A percentile compares a stretch with the other conserved stretches of the same genome.
Evolutionary conservation across 2,888 invertebrate species (phyloP).

Genomic region (Cacoxenus indagator): DNA sequence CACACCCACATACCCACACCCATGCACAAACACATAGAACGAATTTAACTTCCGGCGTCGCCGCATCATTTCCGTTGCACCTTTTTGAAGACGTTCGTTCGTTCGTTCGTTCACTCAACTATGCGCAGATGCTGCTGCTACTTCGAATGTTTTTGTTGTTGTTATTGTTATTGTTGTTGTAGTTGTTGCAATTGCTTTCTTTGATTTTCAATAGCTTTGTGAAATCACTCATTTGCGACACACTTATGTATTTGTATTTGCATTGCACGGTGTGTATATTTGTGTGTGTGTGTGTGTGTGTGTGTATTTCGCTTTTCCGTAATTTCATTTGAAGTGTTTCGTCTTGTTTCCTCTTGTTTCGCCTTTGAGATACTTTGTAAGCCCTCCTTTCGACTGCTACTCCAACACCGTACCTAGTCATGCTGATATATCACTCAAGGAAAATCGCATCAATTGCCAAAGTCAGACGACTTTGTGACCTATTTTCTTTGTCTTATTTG

Average conservation of each 20-base stretch:
- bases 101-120: neutral
- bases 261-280: neutral
- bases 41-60: conserved; percentile 56
- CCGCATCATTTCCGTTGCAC: conserved; percentile 57
- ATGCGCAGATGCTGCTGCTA: conserved; percentile 5
- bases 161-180: neutral
- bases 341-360: neutral
- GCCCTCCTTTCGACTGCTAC: conserved; percentile 51
- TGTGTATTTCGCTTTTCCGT: neutral
- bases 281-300: neutral
- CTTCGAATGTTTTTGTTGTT: neutral
- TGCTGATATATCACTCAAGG: too few species aligned
- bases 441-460: conserved; percentile 10
- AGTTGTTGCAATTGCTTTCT: neutral
- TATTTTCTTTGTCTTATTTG: conserved; percentile 24
- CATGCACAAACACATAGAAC: conserved; percentile 25
- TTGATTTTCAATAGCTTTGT: conserved; percentile 2
- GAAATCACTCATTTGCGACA: conserved; percentile 3
- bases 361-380: neutral
- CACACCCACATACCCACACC: neutral
- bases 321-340: conserved; percentile 7
- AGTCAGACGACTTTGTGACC: conserved; percentile 38
- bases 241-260: neutral
- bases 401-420: too few species aligned
- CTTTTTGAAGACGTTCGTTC: too few species aligned